These are phyloP conservation scores for Arge pagana DNA, from an alignment of 2,888 invertebrate genomes.

Conservation along the genomic window DNA sequence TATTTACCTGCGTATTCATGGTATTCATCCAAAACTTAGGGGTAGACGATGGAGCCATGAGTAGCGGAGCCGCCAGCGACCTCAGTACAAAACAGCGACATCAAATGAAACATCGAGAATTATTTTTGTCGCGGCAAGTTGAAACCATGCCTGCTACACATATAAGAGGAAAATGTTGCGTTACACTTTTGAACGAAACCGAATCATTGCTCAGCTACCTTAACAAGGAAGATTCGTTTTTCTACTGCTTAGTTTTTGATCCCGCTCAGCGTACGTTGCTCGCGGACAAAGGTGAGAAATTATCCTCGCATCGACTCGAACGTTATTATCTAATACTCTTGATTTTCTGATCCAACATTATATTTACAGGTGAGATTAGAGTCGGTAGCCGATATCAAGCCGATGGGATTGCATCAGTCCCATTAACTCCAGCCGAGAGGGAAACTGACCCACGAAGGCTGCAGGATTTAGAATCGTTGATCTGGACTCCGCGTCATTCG, in stretches of 20 bases:
- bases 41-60: slow-evolving; percentile 58
- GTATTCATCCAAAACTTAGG: slow-evolving; percentile 54
- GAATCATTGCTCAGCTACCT: slow-evolving; percentile 96
- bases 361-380: slow-evolving; percentile 61
- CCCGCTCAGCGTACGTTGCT: slow-evolving; percentile 97
- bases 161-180: slow-evolving; percentile 99
- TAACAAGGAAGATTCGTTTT: slow-evolving; percentile 98
- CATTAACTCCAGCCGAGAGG: slow-evolving; percentile 60
- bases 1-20: no score
- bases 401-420: slow-evolving; percentile 71
- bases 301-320: no score
- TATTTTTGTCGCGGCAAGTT: slow-evolving; percentile 96
- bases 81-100: slow-evolving; percentile 86
- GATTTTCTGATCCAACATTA: not conserved
- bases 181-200: slow-evolving; percentile 98
- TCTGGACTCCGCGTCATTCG: slow-evolving; percentile 93
- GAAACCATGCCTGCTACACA: slow-evolving; percentile 98
- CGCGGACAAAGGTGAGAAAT: slow-evolving; percentile 91
- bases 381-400: slow-evolving; percentile 96
- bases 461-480: slow-evolving; percentile 84
- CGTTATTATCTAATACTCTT: no score
- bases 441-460: slow-evolving; percentile 70
- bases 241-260: slow-evolving; percentile 99
- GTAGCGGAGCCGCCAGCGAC: slow-evolving; percentile 66
- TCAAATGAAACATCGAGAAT: slow-evolving; percentile 95